Conservation (phyloP, 2,113 vertebrate species). For the Elgaria multicarinata region DNA sequence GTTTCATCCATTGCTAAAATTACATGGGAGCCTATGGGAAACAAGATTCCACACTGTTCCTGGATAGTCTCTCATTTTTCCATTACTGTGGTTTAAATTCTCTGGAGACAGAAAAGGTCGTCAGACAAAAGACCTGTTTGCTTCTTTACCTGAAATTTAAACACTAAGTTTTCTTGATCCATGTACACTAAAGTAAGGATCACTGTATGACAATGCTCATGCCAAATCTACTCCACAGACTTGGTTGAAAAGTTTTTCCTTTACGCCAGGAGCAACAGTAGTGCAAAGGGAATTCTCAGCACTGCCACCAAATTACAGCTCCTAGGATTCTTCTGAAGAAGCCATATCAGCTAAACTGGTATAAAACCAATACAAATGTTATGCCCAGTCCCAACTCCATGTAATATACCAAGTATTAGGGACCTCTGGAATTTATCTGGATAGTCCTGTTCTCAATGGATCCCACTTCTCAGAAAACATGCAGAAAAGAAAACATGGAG, state of each 20-base stretch:
- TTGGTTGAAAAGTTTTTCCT: neutral
- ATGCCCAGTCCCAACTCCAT: neutral
- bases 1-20: neutral
- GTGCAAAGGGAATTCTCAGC: neutral
- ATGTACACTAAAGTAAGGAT: neutral
- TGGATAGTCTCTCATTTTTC: neutral
- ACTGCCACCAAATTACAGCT: neutral
- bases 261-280: neutral
- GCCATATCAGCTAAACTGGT: neutral
- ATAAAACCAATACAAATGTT: neutral
- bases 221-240: neutral
- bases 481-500: neutral
- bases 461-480: neutral
- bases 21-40: neutral
- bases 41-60: neutral
- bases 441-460: neutral
- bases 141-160: neutral
- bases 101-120: neutral
- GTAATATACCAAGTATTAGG: neutral
- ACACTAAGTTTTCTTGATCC: neutral
- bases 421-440: neutral
- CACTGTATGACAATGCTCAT: neutral
- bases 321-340: neutral
- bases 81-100: neutral
- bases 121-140: neutral